phyloP scores from a whole-genome alignment of 2,888 invertebrate genomes.

The Andrena flavipes region DNA sequence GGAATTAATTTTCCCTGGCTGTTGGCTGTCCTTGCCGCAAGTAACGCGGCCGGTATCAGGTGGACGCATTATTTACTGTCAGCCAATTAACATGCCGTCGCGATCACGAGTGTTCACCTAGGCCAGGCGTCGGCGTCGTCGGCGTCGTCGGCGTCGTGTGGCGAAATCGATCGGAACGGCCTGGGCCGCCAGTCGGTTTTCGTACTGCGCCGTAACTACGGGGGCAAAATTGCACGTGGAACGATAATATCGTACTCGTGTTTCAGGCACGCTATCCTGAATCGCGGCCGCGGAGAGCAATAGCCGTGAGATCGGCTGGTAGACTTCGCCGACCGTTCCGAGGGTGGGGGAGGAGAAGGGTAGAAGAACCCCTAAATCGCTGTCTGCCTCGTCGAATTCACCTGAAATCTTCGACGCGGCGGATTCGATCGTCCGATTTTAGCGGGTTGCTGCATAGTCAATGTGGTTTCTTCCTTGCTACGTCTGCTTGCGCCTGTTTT shows the following conservation, averaged over 20 bases:
- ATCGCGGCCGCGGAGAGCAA: slow-evolving; percentile 66
- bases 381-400: slow-evolving; percentile 32
- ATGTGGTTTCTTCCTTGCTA: not conserved
- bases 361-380: not conserved
- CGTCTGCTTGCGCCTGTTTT: not conserved
- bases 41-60: slow-evolving; percentile 61
- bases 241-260: slow-evolving; percentile 76
- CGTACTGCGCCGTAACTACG: slow-evolving; percentile 70
- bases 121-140: slow-evolving; percentile 32
- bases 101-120: slow-evolving; percentile 53
- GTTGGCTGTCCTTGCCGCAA: slow-evolving; percentile 60
- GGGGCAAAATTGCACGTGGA: slow-evolving; percentile 76
- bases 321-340: slow-evolving; percentile 20
- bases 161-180: slow-evolving; percentile 64
- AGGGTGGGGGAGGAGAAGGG: not conserved
- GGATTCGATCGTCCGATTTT: slow-evolving; percentile 49
- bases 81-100: slow-evolving; percentile 71
- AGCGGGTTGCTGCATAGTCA: slow-evolving; percentile 12
- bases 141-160: slow-evolving; percentile 40
- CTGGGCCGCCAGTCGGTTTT: slow-evolving; percentile 54
- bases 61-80: slow-evolving; percentile 72
- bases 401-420: slow-evolving; percentile 30
- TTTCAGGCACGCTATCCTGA: slow-evolving; percentile 75
- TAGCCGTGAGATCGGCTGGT: slow-evolving; percentile 39
- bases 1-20: slow-evolving; percentile 66